Evolutionary conservation across 2,797 vertebrate species (phyloP).

Genomic region (Bryconaethiops microstoma): DNA sequence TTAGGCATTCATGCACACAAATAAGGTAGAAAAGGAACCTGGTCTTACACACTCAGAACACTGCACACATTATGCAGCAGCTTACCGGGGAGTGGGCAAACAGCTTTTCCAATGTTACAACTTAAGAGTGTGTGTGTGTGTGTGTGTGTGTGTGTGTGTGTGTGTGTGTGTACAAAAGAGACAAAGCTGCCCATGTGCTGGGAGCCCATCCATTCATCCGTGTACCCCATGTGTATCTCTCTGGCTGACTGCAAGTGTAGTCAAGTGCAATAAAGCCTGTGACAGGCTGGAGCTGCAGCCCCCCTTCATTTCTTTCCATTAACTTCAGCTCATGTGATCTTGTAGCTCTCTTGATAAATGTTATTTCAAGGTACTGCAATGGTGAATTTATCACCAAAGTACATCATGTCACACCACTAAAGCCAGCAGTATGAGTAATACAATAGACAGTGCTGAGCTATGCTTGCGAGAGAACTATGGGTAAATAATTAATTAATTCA

Average conservation of each 20-base stretch:
- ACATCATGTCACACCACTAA: too few species aligned
- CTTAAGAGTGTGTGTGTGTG: conserved; percentile 21
- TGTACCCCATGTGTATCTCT: conserved; percentile 56
- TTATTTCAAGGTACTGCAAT: too few species aligned
- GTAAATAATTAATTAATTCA: too few species aligned
- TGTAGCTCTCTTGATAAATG: too few species aligned
- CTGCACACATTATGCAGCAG: neutral
- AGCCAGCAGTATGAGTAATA: too few species aligned
- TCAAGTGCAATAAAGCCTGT: conserved; percentile 72
- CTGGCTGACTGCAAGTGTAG: conserved; percentile 69
- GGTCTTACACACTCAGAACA: neutral
- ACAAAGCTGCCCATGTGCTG: conserved; percentile 53
- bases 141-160: conserved; percentile 21
- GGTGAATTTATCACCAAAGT: too few species aligned
- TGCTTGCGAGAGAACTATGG: too few species aligned
- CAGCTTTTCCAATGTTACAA: conserved; percentile 5
- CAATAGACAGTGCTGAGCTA: too few species aligned
- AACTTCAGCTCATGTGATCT: conserved; percentile 27
- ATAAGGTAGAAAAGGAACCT: conserved; percentile 4
- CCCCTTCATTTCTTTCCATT: conserved; percentile 50
- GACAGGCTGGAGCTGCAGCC: conserved; percentile 61
- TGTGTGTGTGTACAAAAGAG: neutral
- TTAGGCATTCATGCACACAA: conserved; percentile 9
- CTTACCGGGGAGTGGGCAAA: conserved; percentile 2
- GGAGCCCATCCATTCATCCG: conserved; percentile 45